phyloP scores from a whole-genome alignment of 2,888 invertebrate genomes.

The Odontocerum albicorne region DNA sequence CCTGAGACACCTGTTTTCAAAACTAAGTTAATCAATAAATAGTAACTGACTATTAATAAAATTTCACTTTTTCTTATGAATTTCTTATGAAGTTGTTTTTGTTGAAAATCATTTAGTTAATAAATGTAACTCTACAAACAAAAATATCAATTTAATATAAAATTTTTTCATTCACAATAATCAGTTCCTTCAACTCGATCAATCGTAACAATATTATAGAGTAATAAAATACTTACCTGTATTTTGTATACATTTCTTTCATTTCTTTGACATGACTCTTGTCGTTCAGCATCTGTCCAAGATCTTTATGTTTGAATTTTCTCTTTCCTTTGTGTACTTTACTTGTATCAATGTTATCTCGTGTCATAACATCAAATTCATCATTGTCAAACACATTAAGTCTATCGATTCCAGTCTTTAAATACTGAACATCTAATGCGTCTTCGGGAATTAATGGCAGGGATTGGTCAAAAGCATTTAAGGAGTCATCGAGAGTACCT shows the following conservation, averaged over 20 bases:
- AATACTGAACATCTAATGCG: conserved; percentile 53
- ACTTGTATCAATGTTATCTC: conserved; percentile 56
- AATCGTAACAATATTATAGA: conserved; percentile 5
- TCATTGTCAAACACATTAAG: conserved; percentile 74
- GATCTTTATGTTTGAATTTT: conserved; percentile 61
- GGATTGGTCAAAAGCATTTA: conserved; percentile 48
- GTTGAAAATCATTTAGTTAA: too few relatives aligned
- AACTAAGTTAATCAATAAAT: too few relatives aligned
- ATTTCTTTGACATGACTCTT: conserved; percentile 60
- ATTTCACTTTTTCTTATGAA: too few relatives aligned
- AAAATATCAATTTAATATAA: too few relatives aligned
- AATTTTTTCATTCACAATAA: too few relatives aligned
- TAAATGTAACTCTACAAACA: too few relatives aligned
- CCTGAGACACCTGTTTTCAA: too few relatives aligned
- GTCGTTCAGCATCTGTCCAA: conserved; percentile 69
- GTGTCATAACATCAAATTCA: conserved; percentile 74
- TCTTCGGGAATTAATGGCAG: conserved; percentile 68
- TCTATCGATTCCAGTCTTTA: conserved; percentile 59
- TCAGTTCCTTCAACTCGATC: too few relatives aligned
- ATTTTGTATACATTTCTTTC: conserved; percentile 61
- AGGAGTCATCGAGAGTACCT: conserved; percentile 51
- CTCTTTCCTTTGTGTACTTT: conserved; percentile 60
- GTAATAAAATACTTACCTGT: conserved; percentile 47
- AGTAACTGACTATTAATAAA: too few relatives aligned
- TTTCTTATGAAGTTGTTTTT: too few relatives aligned